These are phyloP conservation scores for Mormyrus proboscirostris DNA, from an alignment of 2,797 vertebrate species.

Conservation along the genomic window DNA sequence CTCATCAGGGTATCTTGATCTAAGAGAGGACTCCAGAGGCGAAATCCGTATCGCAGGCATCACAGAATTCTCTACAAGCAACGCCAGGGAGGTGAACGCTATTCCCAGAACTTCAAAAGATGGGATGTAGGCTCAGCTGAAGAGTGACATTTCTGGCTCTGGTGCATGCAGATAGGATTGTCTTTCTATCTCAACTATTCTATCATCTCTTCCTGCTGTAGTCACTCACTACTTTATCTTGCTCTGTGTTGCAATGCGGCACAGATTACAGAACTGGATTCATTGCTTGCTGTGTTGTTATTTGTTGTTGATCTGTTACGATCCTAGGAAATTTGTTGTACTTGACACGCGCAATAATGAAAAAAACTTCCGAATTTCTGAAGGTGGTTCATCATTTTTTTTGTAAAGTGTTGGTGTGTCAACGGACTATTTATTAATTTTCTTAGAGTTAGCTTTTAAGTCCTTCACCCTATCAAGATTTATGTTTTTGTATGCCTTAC, in stretches of 20 bases:
- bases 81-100: conserved; percentile 51
- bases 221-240: background rate
- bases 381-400: background rate
- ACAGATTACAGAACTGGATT: background rate
- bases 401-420: background rate
- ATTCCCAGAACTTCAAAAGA: background rate
- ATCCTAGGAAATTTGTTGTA: too few relatives aligned
- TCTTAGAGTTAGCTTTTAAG: background rate
- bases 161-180: background rate
- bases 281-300: background rate
- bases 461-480: background rate
- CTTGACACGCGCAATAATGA: too few relatives aligned
- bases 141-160: background rate
- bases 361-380: background rate
- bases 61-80: conserved; percentile 52
- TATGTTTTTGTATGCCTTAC: background rate
- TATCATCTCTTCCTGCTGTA: background rate
- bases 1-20: conserved; percentile 50
- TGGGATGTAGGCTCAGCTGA: background rate
- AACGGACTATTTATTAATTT: background rate
- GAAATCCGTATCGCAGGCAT: conserved; percentile 56
- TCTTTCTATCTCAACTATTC: background rate
- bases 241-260: background rate
- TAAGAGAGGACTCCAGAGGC: conserved; percentile 55
- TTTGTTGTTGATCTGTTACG: background rate